phyloP scores from a whole-genome alignment of 2,113 vertebrate species.

The Phalacrocorax brasilianus region DNA sequence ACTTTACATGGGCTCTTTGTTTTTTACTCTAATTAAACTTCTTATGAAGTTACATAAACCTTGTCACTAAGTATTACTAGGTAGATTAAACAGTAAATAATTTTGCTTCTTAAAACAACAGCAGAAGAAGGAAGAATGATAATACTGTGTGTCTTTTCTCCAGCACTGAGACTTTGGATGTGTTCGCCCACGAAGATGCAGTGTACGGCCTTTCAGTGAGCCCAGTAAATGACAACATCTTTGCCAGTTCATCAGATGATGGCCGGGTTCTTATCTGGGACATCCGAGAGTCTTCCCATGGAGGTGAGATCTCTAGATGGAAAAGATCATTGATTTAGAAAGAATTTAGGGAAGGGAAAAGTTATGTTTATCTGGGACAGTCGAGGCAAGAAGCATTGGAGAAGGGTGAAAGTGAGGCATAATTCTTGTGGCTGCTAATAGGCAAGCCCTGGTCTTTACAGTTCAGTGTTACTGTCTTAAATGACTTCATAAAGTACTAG shows the following conservation, averaged over 20 bases:
- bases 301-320: conserved; percentile 77
- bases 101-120: background rate
- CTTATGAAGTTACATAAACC: background rate
- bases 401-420: background rate
- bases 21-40: background rate
- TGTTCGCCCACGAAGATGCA: conserved; percentile 96
- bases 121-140: background rate
- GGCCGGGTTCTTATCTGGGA: conserved; percentile 99
- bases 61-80: background rate
- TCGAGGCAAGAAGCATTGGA: background rate
- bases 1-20: background rate
- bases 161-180: conserved; percentile 93
- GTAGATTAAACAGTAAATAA: background rate
- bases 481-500: background rate
- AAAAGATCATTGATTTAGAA: background rate
- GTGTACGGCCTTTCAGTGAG: conserved; percentile 98
- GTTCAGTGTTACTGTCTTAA: background rate
- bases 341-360: background rate
- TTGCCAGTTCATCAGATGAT: conserved; percentile 97
- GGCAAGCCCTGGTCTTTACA: background rate
- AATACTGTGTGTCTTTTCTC: conserved; percentile 12
- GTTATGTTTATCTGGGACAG: background rate
- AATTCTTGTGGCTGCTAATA: background rate
- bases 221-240: conserved; percentile 97
- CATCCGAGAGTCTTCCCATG: conserved; percentile 92